A percentile compares a stretch with the other conserved stretches of the same genome.
phyloP scores from a whole-genome alignment of 2,113 vertebrate genomes.

The Oceanites oceanicus region DNA sequence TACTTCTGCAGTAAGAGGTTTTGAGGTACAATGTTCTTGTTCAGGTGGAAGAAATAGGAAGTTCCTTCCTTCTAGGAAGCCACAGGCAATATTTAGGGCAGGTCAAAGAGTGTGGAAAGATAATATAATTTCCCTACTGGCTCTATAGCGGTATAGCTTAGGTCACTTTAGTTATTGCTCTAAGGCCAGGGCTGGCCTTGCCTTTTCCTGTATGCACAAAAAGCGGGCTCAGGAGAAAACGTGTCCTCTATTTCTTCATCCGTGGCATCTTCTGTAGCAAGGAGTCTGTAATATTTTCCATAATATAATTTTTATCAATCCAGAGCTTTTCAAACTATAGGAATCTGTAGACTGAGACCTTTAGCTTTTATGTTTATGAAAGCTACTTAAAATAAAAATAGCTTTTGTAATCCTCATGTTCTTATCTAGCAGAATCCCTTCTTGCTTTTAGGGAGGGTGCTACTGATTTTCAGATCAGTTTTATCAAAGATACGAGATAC shows the following conservation, averaged over 20 bases:
- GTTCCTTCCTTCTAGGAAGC: not conserved
- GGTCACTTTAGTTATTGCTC: not conserved
- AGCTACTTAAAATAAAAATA: not conserved
- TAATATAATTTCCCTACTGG: not conserved
- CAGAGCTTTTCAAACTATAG: not conserved
- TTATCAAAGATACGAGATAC: not conserved
- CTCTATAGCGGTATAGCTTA: fast-evolving
- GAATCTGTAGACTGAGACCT: not conserved
- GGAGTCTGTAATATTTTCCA: not conserved
- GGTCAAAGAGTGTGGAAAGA: not conserved
- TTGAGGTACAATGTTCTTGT: not conserved
- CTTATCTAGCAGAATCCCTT: not conserved
- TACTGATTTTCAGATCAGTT: not conserved
- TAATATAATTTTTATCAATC: not conserved
- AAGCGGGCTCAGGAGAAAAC: not conserved
- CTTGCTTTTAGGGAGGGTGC: not conserved
- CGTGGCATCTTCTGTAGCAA: not conserved
- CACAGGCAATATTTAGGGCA: not conserved
- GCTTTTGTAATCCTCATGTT: not conserved
- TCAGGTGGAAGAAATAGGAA: not conserved
- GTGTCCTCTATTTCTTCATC: not conserved
- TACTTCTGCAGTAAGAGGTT: not conserved
- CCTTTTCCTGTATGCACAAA: not conserved
- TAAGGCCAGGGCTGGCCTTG: not conserved
- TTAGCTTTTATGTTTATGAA: not conserved